Percentiles rank a stretch among this genome's conserved stretches.
Evolutionary conservation across 2,888 invertebrate genomes (phyloP).

Genomic region (Marasmarcha lunaedactyla): DNA sequence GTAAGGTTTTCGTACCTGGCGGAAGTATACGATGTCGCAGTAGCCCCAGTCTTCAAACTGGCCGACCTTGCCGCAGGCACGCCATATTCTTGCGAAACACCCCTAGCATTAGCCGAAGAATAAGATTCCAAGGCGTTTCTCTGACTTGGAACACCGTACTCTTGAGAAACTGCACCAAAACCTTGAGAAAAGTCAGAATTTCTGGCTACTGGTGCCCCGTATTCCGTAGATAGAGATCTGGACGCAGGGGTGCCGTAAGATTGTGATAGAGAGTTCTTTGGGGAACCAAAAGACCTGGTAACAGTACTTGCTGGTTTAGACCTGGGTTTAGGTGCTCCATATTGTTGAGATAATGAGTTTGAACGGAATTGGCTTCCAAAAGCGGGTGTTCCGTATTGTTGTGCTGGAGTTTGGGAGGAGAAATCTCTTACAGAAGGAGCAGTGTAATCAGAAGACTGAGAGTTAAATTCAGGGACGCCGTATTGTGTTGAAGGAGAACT

Average conservation of each 20-base stretch:
- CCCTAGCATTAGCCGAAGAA: constrained; percentile 44
- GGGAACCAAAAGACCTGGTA: constrained; percentile 26
- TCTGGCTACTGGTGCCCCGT: constrained; percentile 26
- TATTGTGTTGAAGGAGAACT: constrained; percentile 24
- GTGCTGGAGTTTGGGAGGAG: constrained; percentile 18
- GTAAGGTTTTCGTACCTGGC: no score
- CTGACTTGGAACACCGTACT: constrained; percentile 24
- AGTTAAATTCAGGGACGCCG: constrained; percentile 27
- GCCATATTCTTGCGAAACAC: constrained; percentile 51
- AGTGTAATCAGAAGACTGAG: constrained; percentile 33
- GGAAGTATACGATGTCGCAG: constrained; percentile 37
- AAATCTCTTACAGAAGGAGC: constrained; percentile 26
- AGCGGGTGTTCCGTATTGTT: constrained; percentile 26
- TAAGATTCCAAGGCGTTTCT: constrained; percentile 29
- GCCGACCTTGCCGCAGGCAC: constrained; percentile 37
- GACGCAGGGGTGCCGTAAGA: constrained; percentile 24
- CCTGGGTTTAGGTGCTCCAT: constrained; percentile 24
- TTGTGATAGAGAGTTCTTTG: constrained; percentile 20
- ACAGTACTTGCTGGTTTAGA: constrained; percentile 34
- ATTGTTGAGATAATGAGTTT: constrained; percentile 27
- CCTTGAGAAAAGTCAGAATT: constrained; percentile 25
- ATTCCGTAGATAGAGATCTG: constrained; percentile 23
- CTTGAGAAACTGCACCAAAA: constrained; percentile 28
- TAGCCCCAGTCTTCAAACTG: constrained; percentile 38
- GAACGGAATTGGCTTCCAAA: constrained; percentile 18